Evolutionary conservation across 1,140 invertebrate genomes (phyloP).

Genomic region (Bactericera cockerelli): DNA sequence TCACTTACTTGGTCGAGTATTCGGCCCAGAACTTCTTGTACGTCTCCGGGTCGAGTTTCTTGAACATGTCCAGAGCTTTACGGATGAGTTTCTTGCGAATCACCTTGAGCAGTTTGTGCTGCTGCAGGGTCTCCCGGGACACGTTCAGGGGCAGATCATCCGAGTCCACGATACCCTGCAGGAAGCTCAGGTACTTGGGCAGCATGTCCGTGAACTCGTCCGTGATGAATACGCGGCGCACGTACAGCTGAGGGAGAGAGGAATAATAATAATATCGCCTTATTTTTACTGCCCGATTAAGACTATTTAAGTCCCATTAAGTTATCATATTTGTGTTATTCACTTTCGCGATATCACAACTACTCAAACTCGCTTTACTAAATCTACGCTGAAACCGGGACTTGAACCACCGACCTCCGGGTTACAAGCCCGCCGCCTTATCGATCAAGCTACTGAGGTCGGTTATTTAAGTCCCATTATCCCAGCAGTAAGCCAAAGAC

Average conservation of each 20-base stretch:
- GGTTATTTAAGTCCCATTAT: too few relatives aligned
- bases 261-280: too few relatives aligned
- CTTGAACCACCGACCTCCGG: too few relatives aligned
- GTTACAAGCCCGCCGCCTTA: too few relatives aligned
- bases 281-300: too few relatives aligned
- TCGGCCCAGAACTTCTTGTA: constrained; percentile 97
- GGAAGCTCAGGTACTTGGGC: constrained; percentile 92
- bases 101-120: constrained; percentile 96
- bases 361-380: too few relatives aligned
- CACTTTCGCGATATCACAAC: too few relatives aligned
- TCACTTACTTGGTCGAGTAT: constrained; percentile 87
- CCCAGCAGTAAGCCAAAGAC: too few relatives aligned
- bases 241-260: constrained; percentile 50
- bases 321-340: too few relatives aligned
- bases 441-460: too few relatives aligned
- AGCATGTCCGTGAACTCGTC: constrained; percentile 99
- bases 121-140: constrained; percentile 93
- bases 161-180: constrained; percentile 95
- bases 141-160: constrained; percentile 98
- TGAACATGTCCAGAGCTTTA: constrained; percentile 96
- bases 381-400: too few relatives aligned
- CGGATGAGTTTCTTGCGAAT: constrained; percentile 98
- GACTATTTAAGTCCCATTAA: too few relatives aligned
- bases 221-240: constrained; percentile 95
- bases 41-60: constrained; percentile 84